A percentile compares a stretch with the other conserved stretches of the same genome.
phyloP scores from a whole-genome alignment of 2,888 invertebrate genomes.

The Calameuta idolon region DNA sequence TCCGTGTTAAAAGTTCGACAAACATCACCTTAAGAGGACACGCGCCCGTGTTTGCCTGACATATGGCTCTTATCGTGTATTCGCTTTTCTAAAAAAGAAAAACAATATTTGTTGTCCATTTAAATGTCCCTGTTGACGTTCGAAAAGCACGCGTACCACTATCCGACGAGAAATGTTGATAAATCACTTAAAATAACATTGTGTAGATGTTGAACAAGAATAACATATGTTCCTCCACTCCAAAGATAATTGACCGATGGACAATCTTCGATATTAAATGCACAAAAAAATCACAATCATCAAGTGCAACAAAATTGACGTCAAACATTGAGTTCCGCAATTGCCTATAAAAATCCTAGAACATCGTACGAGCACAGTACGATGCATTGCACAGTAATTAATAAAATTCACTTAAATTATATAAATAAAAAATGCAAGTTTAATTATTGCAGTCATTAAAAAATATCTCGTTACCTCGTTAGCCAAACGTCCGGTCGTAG shows the following conservation, averaged over 20 bases:
- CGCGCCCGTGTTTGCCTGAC: conserved; percentile 34
- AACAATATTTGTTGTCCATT: conserved; percentile 25
- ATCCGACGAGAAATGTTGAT: conserved; percentile 13
- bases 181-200: conserved; percentile 22
- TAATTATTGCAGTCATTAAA: neutral
- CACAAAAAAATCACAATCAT: neutral
- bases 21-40: conserved; percentile 23
- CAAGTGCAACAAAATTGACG: neutral
- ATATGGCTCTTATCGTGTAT: conserved; percentile 23
- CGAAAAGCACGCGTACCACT: neutral
- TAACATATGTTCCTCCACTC: conserved; percentile 17
- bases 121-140: conserved; percentile 18
- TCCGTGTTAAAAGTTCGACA: conserved; percentile 23
- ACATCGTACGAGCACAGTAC: neutral
- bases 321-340: neutral
- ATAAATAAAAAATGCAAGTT: neutral
- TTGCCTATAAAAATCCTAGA: neutral
- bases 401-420: neutral
- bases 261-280: conserved; percentile 1
- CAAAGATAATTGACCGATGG: conserved; percentile 20
- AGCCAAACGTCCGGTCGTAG: neutral
- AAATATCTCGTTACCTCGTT: neutral
- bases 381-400: neutral
- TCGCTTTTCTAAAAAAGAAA: conserved; percentile 11
- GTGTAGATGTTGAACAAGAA: conserved; percentile 12